phyloP scores from a whole-genome alignment of 92 coral and sea anemone species.

The Montipora capitata region DNA sequence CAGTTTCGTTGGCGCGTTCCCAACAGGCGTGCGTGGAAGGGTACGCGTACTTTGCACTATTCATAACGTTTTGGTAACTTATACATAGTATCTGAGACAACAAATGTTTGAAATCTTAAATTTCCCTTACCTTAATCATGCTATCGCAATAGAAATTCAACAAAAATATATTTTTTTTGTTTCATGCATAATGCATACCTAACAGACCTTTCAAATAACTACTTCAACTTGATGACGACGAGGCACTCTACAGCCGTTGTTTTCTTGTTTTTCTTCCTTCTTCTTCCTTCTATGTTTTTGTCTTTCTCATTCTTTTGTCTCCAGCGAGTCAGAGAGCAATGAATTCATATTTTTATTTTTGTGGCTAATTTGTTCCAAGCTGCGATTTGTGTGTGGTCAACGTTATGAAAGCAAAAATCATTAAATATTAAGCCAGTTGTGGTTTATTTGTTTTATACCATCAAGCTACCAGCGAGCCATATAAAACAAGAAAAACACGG shows the following conservation, averaged over 20 bases:
- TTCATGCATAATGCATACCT: neutral
- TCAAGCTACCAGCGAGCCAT: neutral
- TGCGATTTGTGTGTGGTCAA: neutral
- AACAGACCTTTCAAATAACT: neutral
- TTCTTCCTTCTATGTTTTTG: no score
- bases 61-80: no score
- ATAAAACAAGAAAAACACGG: conserved; percentile 18
- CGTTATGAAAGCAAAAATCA: conserved; percentile 14
- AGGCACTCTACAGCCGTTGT: no score
- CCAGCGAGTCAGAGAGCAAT: no score
- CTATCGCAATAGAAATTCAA: neutral
- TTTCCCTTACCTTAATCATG: neutral
- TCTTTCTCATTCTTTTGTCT: no score
- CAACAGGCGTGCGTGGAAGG: no score
- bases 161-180: no score
- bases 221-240: no score
- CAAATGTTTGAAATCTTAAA: neutral
- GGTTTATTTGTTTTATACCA: neutral
- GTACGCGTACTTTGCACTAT: no score
- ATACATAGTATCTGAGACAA: no score
- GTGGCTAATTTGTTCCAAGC: neutral
- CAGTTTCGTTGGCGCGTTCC: no score
- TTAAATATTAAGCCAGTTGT: conserved; percentile 28
- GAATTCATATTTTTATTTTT: neutral
- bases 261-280: no score